A percentile compares a stretch with the other conserved stretches of the same genome.
These are phyloP conservation scores for Xanthia icteritia DNA, from an alignment of 2,888 invertebrate species.

Conservation along the genomic window DNA sequence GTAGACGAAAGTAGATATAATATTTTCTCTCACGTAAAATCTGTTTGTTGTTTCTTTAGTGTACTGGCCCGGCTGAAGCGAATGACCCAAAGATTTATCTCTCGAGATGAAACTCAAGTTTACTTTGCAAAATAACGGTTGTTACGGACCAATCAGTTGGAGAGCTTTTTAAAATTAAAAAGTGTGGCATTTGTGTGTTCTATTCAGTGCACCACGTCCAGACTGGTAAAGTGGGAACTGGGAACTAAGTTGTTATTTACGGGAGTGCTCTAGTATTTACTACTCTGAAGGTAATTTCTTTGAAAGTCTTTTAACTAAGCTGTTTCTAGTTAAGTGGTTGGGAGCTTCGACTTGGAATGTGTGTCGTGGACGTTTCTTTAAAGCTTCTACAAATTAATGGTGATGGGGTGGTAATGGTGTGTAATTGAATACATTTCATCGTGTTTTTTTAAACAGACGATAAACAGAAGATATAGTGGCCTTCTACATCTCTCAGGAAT, in stretches of 20 bases:
- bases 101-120: constrained; percentile 70
- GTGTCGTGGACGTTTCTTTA: constrained; percentile 18
- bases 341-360: constrained; percentile 25
- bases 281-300: constrained; percentile 72
- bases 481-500: neutral
- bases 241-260: constrained; percentile 79
- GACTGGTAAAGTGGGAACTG: constrained; percentile 63
- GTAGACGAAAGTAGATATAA: constrained; percentile 14
- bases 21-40: constrained; percentile 39
- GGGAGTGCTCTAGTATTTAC: constrained; percentile 74
- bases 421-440: neutral
- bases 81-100: constrained; percentile 74
- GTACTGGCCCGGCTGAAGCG: constrained; percentile 57
- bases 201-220: constrained; percentile 70
- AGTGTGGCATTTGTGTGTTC: constrained; percentile 77
- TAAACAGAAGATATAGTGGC: neutral
- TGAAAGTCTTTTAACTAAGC: constrained; percentile 70
- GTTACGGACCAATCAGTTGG: constrained; percentile 77
- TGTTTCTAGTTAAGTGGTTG: constrained; percentile 43
- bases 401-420: neutral
- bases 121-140: constrained; percentile 69
- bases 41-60: constrained; percentile 49
- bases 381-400: neutral
- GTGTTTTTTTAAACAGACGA: neutral
- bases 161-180: constrained; percentile 85